Evolutionary conservation across 2,888 invertebrate genomes (phyloP).

Genomic region (Trachelus troglodyta): DNA sequence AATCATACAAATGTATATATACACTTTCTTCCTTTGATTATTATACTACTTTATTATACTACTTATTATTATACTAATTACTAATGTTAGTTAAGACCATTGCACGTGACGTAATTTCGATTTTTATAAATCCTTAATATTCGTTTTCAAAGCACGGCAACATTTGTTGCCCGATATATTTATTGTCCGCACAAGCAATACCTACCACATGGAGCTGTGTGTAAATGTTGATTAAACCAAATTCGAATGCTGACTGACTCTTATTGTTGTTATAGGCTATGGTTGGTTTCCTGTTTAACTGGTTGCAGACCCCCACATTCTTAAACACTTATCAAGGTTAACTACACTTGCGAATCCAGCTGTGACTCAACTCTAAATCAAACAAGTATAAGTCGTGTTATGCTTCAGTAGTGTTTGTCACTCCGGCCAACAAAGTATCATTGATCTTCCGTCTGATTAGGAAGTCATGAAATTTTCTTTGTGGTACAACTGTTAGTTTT

Average conservation of each 20-base stretch:
- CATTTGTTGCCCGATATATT: not conserved
- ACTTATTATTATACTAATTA: not conserved
- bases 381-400: not conserved
- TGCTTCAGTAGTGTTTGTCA: not conserved
- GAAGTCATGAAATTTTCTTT: not conserved
- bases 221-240: not conserved
- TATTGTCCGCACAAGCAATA: not conserved
- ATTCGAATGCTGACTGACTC: not conserved
- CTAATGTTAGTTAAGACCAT: not conserved
- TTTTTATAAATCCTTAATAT: not conserved
- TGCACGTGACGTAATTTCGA: not conserved
- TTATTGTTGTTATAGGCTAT: not conserved
- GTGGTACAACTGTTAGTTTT: not conserved
- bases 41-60: too few relatives aligned
- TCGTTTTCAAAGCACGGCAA: not conserved
- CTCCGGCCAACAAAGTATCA: not conserved
- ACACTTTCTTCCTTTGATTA: not conserved
- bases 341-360: not conserved
- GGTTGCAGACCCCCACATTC: not conserved
- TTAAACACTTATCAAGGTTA: not conserved
- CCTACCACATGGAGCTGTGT: not conserved
- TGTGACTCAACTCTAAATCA: not conserved
- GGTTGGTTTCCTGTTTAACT: not conserved
- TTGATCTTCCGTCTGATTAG: not conserved
- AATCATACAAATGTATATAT: too few relatives aligned